Percentiles rank a stretch among this genome's conserved stretches.
Evolutionary conservation across 2,888 invertebrate genomes (phyloP).

Genomic region (Teleiodes luculella): DNA sequence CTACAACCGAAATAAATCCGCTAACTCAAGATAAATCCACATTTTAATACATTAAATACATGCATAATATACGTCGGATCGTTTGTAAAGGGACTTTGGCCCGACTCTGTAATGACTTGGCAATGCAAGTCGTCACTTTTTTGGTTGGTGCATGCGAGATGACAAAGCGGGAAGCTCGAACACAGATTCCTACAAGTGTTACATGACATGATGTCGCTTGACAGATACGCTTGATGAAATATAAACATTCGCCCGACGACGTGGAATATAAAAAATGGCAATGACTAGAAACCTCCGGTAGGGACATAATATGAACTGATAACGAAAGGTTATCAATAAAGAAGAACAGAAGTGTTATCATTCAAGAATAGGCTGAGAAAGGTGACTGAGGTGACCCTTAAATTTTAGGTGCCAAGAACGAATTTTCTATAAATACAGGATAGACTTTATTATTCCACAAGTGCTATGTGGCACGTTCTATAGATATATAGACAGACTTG

Average conservation of each 20-base stretch:
- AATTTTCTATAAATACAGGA: background rate
- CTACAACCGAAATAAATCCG: slow-evolving; percentile 47
- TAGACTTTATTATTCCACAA: background rate
- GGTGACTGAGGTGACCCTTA: background rate
- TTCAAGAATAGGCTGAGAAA: background rate
- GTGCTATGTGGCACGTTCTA: background rate
- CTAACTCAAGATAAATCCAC: slow-evolving; percentile 38
- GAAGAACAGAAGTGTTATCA: slow-evolving; percentile 8
- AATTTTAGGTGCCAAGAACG: background rate
- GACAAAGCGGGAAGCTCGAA: background rate
- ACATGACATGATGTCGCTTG: background rate
- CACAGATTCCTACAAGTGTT: background rate
- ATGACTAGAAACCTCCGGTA: background rate
- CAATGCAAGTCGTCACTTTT: slow-evolving; percentile 25
- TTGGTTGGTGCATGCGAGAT: slow-evolving; percentile 12
- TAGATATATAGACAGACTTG: background rate
- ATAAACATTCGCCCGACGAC: background rate
- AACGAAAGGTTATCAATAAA: slow-evolving; percentile 1
- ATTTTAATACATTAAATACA: slow-evolving; percentile 36
- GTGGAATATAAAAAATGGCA: background rate
- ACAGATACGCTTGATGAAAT: background rate
- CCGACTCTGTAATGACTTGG: slow-evolving; percentile 32
- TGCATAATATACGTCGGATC: slow-evolving; percentile 27
- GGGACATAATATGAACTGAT: no score
- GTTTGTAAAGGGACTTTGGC: slow-evolving; percentile 33